A percentile compares a stretch with the other conserved stretches of the same genome.
phyloP scores from a whole-genome alignment of 2,113 vertebrate genomes.

The Isichthys henryi region DNA sequence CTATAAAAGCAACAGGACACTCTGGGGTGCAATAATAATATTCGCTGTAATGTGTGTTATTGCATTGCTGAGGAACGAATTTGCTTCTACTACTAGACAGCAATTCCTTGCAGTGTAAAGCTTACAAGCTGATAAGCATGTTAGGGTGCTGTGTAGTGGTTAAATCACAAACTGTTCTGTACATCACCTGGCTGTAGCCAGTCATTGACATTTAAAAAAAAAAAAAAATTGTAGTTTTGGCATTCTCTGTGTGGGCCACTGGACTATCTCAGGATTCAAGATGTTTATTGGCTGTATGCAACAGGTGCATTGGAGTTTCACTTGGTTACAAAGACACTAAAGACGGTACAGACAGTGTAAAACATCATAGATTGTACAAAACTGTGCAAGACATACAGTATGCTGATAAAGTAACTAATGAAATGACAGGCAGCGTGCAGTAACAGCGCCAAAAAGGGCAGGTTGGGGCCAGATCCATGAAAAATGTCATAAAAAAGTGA shows the following conservation, averaged over 20 bases:
- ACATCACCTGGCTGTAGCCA: neutral
- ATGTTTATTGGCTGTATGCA: neutral
- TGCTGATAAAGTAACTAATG: no score
- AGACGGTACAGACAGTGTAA: no score
- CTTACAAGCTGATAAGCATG: neutral
- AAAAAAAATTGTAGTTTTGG: neutral
- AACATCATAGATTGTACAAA: no score
- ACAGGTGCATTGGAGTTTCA: neutral
- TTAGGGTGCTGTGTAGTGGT: neutral
- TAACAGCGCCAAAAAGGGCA: no score
- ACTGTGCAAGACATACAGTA: no score
- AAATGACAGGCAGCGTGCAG: no score
- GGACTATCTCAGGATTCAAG: neutral
- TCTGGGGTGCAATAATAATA: neutral
- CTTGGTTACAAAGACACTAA: no score
- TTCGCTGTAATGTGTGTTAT: neutral
- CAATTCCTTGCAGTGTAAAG: neutral
- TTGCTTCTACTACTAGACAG: neutral
- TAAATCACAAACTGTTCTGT: neutral
- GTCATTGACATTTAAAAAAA: neutral
- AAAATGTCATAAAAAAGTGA: no score
- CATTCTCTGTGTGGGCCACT: neutral
- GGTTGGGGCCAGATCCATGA: no score
- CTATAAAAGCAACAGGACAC: neutral
- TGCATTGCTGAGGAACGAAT: neutral